Evolutionary conservation across 37 sponge, comb jelly and placozoan species (phyloP).

Genomic region (Aplysina aerophoba): DNA sequence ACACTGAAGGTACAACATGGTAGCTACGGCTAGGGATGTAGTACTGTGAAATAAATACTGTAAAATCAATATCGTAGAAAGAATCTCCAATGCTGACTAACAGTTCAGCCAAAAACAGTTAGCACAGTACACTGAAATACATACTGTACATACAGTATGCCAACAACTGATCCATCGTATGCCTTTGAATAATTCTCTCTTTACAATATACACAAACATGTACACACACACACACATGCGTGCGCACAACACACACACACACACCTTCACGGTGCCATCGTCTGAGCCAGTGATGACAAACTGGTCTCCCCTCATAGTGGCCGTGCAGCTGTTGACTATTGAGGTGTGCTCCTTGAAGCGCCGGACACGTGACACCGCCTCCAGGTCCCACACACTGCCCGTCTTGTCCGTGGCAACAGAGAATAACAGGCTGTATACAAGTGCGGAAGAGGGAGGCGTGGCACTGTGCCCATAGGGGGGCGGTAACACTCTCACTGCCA

Average conservation of each 20-base stretch:
- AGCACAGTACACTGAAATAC: too few relatives aligned
- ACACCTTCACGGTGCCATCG: conserved; percentile 91
- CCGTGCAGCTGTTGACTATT: conserved; percentile 86
- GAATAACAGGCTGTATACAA: conserved; percentile 66
- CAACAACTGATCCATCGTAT: neutral
- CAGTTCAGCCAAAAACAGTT: too few relatives aligned
- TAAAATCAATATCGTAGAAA: too few relatives aligned
- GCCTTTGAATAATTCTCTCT: too few relatives aligned
- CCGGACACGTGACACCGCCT: conserved; percentile 81
- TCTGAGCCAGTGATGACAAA: conserved; percentile 89
- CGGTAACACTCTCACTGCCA: too few relatives aligned
- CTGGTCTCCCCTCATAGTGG: conserved; percentile 65
- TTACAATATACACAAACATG: neutral
- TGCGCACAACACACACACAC: neutral
- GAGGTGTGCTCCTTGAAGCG: conserved; percentile 93
- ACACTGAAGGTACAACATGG: too few relatives aligned
- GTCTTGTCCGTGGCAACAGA: conserved; percentile 89
- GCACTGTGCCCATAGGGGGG: neutral
- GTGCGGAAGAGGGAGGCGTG: neutral
- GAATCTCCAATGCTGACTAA: too few relatives aligned
- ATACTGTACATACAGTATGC: too few relatives aligned
- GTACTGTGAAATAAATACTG: too few relatives aligned
- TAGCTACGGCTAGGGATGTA: too few relatives aligned
- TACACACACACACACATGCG: neutral
- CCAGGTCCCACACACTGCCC: conserved; percentile 93